Evolutionary conservation across 2,888 invertebrate species (phyloP), one percentile per base, ranked within the genome.

Genomic region (Lamproptera curius): DNA sequence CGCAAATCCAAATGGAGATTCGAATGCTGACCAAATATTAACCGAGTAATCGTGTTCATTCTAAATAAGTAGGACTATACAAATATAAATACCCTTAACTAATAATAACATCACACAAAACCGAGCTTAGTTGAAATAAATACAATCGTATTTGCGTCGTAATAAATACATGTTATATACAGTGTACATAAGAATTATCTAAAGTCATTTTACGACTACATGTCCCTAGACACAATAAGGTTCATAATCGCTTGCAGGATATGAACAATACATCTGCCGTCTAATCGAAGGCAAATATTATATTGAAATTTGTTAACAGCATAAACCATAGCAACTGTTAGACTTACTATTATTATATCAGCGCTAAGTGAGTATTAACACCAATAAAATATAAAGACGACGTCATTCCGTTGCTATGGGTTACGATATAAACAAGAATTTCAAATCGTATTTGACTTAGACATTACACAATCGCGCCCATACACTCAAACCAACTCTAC

Each of bases 1-100:
- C 46, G 35, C 54, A 52, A 54, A 44, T 35, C 40, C 54, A 45
- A 38, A 44, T 40, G 26, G 44, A 47, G 51, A 49, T 49, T 49
- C 49, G 43, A 31, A 35, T 28, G 16, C n/a, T n/a, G 38, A 38
- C 37, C 34, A 44, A 46, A 39, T 20, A 11, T 47, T 31, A 34
- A n/a, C 43, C 26, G 23, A 41, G 39, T 28, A 44, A 26, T 33
- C 16, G 26, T 31, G 26, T 17, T 16, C 6, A 33, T 9, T 14
- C 46, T 45, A 46, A 34, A 1, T 15, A 13, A 38, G 33, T 33
- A 16, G 16, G 28, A 35, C 42, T 43, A 49, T 43, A 49, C 40
- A 49, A 35, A 13, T 35, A 34, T 43, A 43, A 48, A 43, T 44
- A 49, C 9, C 38, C 34, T 48, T 43, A 43, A 42, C 16, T 41